A percentile compares a stretch with the other conserved stretches of the same genome.
These are phyloP conservation scores for Ceratotherium simum DNA, from an alignment of 2,113 vertebrate species.

Conservation along the genomic window DNA sequence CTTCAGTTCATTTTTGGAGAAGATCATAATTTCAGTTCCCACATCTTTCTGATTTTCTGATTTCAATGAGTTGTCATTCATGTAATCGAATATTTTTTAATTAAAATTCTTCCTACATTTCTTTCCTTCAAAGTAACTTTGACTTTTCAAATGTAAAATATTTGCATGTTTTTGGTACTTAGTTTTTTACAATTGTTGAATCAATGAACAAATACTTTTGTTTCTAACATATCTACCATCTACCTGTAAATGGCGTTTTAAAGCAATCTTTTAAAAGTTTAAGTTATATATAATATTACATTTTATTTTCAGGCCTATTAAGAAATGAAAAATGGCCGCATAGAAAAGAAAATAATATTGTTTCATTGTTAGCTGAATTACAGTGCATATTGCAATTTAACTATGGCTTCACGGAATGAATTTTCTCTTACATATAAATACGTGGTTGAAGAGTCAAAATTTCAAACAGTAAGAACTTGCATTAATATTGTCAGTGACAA, in stretches of 20 bases:
- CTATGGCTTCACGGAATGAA: background rate
- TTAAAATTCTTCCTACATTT: background rate
- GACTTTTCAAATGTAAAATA: background rate
- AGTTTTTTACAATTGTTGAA: constrained; percentile 22
- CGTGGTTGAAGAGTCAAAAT: background rate
- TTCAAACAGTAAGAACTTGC: background rate
- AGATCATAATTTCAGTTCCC: background rate
- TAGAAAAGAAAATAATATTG: background rate
- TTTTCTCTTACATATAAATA: background rate
- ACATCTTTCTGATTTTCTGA: background rate
- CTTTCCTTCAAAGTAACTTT: background rate
- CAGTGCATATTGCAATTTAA: background rate
- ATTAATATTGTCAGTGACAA: constrained; percentile 9
- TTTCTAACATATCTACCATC: background rate
- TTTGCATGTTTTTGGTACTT: background rate
- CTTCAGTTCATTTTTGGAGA: constrained; percentile 10
- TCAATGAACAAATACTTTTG: background rate
- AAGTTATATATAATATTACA: background rate
- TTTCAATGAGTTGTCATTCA: background rate
- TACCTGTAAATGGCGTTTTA: constrained; percentile 1
- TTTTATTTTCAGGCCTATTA: constrained; percentile 27
- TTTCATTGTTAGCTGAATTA: constrained; percentile 3
- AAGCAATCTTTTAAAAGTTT: background rate
- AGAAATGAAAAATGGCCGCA: background rate
- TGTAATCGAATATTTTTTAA: background rate